A percentile compares a stretch with the other conserved stretches of the same genome.
phyloP scores from a whole-genome alignment of 2,797 vertebrate genomes.

The Karalla daura region DNA sequence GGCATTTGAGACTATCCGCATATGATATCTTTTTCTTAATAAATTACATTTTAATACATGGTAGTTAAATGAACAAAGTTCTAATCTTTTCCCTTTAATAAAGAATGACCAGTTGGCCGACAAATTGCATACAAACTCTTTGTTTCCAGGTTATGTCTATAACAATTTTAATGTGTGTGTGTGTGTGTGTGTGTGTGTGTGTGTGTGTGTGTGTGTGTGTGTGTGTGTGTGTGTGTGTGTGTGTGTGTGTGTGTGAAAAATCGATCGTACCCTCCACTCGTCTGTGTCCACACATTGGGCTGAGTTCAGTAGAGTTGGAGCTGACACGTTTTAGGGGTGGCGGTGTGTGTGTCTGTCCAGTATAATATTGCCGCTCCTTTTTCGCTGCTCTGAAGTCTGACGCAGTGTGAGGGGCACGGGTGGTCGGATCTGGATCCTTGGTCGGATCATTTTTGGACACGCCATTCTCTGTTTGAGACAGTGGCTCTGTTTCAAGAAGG shows the following conservation, averaged over 20 bases:
- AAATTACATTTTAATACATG: too few species aligned
- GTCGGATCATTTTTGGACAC: conserved; percentile 82
- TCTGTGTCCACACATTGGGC: conserved; percentile 81
- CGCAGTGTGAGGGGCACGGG: conserved; percentile 74
- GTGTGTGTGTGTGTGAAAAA: background rate
- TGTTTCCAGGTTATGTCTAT: too few species aligned
- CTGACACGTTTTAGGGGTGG: conserved; percentile 81
- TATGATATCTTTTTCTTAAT: too few species aligned
- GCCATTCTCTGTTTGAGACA: conserved; percentile 82
- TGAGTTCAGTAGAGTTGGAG: conserved; percentile 84
- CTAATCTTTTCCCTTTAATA: too few species aligned
- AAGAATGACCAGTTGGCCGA: too few species aligned
- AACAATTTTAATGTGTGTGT: too few species aligned
- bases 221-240: too few species aligned
- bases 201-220: too few species aligned
- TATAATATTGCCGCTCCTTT: conserved; percentile 82
- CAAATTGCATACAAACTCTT: too few species aligned
- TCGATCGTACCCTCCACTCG: conserved; percentile 88
- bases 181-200: too few species aligned
- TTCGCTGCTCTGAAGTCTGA: conserved; percentile 78
- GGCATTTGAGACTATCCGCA: too few species aligned
- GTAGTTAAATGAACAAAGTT: too few species aligned
- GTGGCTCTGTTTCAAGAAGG: conserved; percentile 70
- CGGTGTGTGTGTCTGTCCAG: conserved; percentile 72
- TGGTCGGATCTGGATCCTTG: conserved; percentile 79